These are phyloP conservation scores for Drosophila longiperda DNA, from an alignment of 2,888 invertebrate genomes.

Conservation along the genomic window DNA sequence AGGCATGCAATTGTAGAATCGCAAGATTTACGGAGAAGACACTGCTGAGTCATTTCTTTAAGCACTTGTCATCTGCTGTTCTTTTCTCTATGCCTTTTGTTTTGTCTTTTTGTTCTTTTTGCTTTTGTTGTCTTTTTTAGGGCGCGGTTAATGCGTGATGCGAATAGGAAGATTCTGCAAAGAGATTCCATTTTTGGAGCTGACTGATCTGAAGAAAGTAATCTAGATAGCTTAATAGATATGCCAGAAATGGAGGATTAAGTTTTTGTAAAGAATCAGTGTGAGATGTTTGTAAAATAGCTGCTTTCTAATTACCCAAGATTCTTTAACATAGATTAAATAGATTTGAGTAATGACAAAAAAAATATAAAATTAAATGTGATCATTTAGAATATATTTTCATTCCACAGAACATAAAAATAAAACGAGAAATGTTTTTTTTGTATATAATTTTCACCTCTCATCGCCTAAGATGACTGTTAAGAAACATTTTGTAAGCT, in stretches of 20 bases:
- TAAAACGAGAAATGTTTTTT: neutral
- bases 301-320: neutral
- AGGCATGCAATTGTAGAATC: constrained; percentile 37
- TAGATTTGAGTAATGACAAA: neutral
- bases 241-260: neutral
- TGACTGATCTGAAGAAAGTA: constrained; percentile 18
- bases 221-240: neutral
- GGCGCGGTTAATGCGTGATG: constrained; percentile 36
- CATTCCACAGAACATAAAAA: neutral
- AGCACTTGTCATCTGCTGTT: constrained; percentile 25
- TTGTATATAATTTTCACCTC: neutral
- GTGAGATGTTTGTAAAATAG: neutral
- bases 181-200: neutral
- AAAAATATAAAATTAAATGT: neutral
- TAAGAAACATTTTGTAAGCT: too few species aligned
- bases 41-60: constrained; percentile 43
- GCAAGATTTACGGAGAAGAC: constrained; percentile 2
- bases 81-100: neutral
- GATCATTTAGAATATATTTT: neutral
- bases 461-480: too few species aligned
- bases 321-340: neutral
- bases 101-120: neutral
- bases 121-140: constrained; percentile 2
- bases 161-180: constrained; percentile 17
- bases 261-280: neutral